phyloP scores from a whole-genome alignment of 2,113 vertebrate genomes.

The Cottus gobio region DNA sequence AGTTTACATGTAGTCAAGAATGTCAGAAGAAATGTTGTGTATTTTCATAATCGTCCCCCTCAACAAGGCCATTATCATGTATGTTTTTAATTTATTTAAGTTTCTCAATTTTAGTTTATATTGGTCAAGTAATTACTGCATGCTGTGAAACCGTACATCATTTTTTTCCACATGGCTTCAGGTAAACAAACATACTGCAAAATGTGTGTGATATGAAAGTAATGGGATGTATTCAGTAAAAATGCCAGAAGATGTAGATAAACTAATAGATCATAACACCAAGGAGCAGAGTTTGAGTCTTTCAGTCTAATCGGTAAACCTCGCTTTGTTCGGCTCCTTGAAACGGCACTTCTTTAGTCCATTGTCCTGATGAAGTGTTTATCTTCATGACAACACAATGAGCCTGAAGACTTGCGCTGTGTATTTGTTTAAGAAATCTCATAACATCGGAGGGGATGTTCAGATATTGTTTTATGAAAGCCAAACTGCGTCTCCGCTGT shows the following conservation, averaged over 20 bases:
- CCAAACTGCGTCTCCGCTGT: neutral
- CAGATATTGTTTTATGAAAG: constrained; percentile 3
- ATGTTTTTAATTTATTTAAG: neutral
- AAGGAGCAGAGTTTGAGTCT: neutral
- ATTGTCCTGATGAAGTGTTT: neutral
- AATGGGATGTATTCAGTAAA: neutral
- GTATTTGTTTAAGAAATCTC: constrained; percentile 3
- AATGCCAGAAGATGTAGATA: neutral
- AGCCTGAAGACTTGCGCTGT: neutral
- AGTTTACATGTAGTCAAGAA: constrained; percentile 7
- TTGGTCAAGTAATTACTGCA: neutral
- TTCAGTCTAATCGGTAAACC: neutral
- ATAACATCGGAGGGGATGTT: constrained; percentile 9
- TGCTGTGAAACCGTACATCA: neutral
- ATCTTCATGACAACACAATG: neutral
- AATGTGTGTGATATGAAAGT: neutral
- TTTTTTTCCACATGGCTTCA: neutral
- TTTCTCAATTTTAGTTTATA: neutral
- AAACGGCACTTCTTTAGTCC: neutral
- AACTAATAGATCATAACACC: neutral
- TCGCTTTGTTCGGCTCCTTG: neutral
- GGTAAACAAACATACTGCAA: neutral
- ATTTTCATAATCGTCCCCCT: neutral
- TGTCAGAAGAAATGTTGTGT: neutral
- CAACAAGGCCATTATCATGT: neutral